A percentile compares a stretch with the other conserved stretches of the same genome.
Evolutionary conservation across 2,888 invertebrate species (phyloP).

Genomic region (Stegana nigrithorax): DNA sequence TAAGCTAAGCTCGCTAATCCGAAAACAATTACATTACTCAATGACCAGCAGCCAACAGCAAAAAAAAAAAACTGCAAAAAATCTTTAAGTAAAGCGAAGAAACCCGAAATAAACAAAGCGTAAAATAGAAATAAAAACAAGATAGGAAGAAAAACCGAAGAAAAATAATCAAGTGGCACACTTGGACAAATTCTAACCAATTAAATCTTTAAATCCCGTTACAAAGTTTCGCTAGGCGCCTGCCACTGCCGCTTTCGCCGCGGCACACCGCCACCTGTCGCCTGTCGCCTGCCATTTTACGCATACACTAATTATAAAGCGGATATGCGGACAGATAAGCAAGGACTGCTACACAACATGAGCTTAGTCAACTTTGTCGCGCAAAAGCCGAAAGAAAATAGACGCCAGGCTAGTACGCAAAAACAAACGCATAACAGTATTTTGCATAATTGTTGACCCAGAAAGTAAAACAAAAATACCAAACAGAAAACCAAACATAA

Average conservation of each 20-base stretch:
- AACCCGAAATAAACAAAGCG: neutral
- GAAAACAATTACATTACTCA: conserved; percentile 53
- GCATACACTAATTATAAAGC: conserved; percentile 58
- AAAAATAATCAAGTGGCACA: conserved; percentile 41
- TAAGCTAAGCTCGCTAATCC: conserved; percentile 35
- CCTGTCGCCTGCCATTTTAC: too few relatives aligned
- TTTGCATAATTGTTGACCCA: conserved; percentile 65
- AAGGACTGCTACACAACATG: neutral
- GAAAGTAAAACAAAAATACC: conserved; percentile 44
- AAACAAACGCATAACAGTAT: conserved; percentile 50
- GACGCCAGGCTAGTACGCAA: conserved; percentile 53
- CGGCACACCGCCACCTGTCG: conserved; percentile 28
- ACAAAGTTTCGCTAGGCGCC: conserved; percentile 43
- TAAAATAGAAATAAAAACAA: neutral
- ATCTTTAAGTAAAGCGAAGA: too few relatives aligned
- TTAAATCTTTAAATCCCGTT: conserved; percentile 60
- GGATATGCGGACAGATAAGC: conserved; percentile 42
- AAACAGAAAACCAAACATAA: conserved; percentile 14
- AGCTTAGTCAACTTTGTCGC: conserved; percentile 22
- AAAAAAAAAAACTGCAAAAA: neutral
- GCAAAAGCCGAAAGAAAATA: conserved; percentile 37
- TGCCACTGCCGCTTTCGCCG: conserved; percentile 14
- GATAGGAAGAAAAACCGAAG: too few relatives aligned
- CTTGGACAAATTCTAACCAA: conserved; percentile 51
- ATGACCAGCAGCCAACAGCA: conserved; percentile 1